Evolutionary conservation across 2,113 vertebrate genomes (phyloP).

Genomic region (Lepus europaeus): DNA sequence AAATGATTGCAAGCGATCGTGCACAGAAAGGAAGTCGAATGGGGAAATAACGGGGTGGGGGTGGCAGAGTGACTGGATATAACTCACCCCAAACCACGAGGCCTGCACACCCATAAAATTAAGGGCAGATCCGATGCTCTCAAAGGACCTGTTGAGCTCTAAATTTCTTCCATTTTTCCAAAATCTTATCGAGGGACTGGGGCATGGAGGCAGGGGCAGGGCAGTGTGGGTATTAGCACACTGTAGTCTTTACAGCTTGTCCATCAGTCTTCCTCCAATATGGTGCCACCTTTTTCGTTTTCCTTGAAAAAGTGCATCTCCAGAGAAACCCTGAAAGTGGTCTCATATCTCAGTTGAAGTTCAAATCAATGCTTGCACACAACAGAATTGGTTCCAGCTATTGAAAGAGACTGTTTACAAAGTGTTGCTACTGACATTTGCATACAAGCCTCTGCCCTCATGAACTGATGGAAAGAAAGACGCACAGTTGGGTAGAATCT

Average conservation of each 20-base stretch:
- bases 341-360: background rate
- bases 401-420: constrained; percentile 69
- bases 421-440: constrained; percentile 37
- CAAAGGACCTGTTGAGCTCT: background rate
- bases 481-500: constrained; percentile 50
- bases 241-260: background rate
- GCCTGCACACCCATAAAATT: background rate
- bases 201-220: background rate
- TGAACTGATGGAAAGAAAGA: constrained; percentile 48
- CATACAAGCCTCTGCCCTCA: constrained; percentile 61
- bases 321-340: constrained; percentile 30
- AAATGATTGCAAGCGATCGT: constrained; percentile 41
- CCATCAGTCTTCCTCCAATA: background rate
- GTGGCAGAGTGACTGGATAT: background rate
- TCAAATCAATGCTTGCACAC: constrained; percentile 43
- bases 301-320: background rate
- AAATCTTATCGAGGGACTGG: background rate
- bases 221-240: background rate
- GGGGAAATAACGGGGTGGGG: constrained; percentile 1
- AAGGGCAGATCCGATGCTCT: background rate
- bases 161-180: background rate
- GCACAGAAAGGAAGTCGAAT: constrained; percentile 66
- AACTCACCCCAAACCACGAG: background rate
- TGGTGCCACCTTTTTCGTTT: background rate
- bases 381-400: constrained; percentile 43